These are phyloP conservation scores for Spondyliosoma cantharus DNA, from an alignment of 2,797 vertebrate genomes.

Conservation along the genomic window DNA sequence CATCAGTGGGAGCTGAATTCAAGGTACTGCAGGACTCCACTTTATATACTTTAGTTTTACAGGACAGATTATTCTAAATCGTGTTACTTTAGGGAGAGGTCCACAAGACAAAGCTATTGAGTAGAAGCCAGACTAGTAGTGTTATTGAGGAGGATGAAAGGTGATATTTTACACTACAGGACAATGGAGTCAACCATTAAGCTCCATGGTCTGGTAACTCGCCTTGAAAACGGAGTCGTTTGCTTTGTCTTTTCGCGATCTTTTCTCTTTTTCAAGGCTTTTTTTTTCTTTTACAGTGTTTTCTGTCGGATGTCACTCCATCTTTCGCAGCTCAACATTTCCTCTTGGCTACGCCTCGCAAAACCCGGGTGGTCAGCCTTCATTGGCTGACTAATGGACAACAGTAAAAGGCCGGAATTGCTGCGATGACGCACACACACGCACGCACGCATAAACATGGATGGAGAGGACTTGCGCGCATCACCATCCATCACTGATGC, in stretches of 20 bases:
- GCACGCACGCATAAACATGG: conserved; percentile 33
- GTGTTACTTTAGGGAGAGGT: conserved; percentile 3
- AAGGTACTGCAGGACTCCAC: conserved; percentile 15
- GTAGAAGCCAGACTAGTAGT: neutral
- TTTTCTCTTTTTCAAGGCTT: conserved; percentile 55
- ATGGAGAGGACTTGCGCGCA: conserved; percentile 39
- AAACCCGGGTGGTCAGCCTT: conserved; percentile 72
- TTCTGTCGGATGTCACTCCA: conserved; percentile 52
- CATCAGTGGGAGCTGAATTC: conserved; percentile 25
- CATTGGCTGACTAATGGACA: conserved; percentile 79
- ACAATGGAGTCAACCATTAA: conserved; percentile 40
- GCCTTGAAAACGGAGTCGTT: conserved; percentile 62
- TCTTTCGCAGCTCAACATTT: conserved; percentile 61
- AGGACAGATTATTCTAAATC: neutral
- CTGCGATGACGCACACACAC: conserved; percentile 3
- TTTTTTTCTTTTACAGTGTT: conserved; percentile 27
- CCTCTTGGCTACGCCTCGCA: conserved; percentile 59
- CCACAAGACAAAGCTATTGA: neutral
- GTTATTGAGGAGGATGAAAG: conserved; percentile 30
- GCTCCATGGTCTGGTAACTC: conserved; percentile 20
- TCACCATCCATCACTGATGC: conserved; percentile 72
- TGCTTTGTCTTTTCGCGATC: conserved; percentile 52
- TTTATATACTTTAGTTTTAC: conserved; percentile 21
- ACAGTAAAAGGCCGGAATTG: conserved; percentile 59
- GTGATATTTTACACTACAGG: conserved; percentile 54